Evolutionary conservation across 2,888 invertebrate genomes (phyloP).

Genomic region (Dynastes hyllus): DNA sequence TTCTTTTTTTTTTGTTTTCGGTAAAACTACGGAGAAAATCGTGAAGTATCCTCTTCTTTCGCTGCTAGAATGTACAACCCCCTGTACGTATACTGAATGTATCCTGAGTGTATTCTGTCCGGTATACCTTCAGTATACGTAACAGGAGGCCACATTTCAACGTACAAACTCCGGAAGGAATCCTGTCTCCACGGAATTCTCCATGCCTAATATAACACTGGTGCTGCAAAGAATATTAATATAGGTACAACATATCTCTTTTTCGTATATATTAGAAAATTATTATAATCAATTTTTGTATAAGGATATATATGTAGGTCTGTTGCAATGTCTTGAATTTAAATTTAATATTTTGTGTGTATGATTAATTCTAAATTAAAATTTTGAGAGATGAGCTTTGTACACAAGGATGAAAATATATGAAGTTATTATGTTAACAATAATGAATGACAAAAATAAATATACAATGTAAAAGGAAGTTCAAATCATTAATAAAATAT

Average conservation of each 20-base stretch:
- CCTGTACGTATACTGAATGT: slow-evolving; percentile 99
- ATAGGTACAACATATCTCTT: not conserved
- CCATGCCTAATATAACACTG: not conserved
- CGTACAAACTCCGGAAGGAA: slow-evolving; percentile 68
- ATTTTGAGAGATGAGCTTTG: no score
- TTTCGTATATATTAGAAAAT: slow-evolving; percentile 32
- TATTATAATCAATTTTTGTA: slow-evolving; percentile 28
- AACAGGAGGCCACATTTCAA: slow-evolving; percentile 95
- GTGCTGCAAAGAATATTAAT: slow-evolving; percentile 38
- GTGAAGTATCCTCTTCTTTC: slow-evolving; percentile 20
- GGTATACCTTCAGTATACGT: slow-evolving; percentile 99
- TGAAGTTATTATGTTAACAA: not conserved
- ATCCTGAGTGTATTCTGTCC: slow-evolving; percentile 99
- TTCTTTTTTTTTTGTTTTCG: slow-evolving; percentile 39
- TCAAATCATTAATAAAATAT: slow-evolving; percentile 28
- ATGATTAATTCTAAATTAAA: not conserved
- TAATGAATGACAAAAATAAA: not conserved
- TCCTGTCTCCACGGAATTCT: slow-evolving; percentile 22
- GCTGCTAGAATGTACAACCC: slow-evolving; percentile 78
- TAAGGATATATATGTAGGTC: slow-evolving; percentile 10
- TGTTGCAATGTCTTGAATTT: slow-evolving; percentile 27
- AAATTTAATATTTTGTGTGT: slow-evolving; percentile 4
- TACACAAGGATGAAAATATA: not conserved
- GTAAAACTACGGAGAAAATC: not conserved
- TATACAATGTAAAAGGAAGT: slow-evolving; percentile 36